Conservation (phyloP, 2,797 vertebrate species). For the Syndactyla subalaris region DNA sequence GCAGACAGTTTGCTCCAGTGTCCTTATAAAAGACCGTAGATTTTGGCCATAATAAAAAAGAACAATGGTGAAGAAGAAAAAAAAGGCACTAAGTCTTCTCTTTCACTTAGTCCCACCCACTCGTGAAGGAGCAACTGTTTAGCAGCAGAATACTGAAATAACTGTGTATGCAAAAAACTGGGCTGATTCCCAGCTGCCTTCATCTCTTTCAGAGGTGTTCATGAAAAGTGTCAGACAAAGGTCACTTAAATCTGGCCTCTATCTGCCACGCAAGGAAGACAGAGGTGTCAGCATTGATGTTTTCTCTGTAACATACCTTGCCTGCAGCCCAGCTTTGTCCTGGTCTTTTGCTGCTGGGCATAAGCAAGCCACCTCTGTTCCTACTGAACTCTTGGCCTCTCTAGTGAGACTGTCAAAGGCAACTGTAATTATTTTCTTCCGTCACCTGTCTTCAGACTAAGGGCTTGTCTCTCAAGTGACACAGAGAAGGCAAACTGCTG, state of each 20-base stretch:
- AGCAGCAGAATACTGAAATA: background rate
- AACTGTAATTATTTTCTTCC: background rate
- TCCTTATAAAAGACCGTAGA: background rate
- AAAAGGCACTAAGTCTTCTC: background rate
- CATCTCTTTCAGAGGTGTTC: background rate
- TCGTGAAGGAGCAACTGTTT: background rate
- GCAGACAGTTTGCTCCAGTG: background rate
- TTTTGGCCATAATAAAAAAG: background rate
- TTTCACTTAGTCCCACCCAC: background rate
- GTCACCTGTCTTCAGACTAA: background rate
- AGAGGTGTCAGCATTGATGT: background rate
- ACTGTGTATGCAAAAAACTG: background rate
- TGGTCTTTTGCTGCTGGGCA: background rate
- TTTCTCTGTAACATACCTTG: background rate
- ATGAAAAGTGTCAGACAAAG: background rate
- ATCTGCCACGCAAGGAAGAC: background rate
- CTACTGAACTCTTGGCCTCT: background rate
- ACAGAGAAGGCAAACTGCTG: background rate
- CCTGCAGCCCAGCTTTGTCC: background rate
- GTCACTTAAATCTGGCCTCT: background rate
- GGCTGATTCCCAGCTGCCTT: background rate
- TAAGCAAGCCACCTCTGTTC: background rate
- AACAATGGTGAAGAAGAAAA: background rate
- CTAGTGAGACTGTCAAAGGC: background rate
- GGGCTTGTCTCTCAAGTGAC: background rate